Base-by-base conservation (phyloP, 2,888 invertebrate genomes). In the Agrochola lychnidis region DNA sequence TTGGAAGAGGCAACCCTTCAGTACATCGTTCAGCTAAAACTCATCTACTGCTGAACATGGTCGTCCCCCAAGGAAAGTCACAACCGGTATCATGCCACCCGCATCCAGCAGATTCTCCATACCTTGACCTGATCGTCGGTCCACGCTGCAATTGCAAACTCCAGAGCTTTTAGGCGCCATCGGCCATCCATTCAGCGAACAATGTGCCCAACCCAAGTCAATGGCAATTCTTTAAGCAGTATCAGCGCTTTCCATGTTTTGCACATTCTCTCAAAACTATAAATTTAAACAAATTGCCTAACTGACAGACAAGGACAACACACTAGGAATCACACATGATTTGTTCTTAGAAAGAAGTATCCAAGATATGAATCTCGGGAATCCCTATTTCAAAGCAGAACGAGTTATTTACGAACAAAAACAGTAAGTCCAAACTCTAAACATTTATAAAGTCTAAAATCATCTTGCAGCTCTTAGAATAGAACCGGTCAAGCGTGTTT, bases 401-500 rank as follows among this genome's bases (percentile, higher is more conserved):
- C 78, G 14, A 40, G 69, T 45, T 76, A 25, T 61, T n/a, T 40
- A 5, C 7, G 2, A 40, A 62, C 45, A 76, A 78, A 76, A 76
- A 76, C 70, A 62, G 59, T 45, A 22, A 77, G 16, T 53, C 42
- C 12, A 36, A 45, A 53, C 51, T 61, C 36, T 36, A 68, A 68
- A 42, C 16, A 36, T 67, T 51, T 9, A 16, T 16, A 0, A 45
- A 30, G 14, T 51, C 30, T 67, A 36, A 67, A 16, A 67, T 10
- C 16, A 67, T 61, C 59, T 22, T 53, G 76, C 45, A 62, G 16
- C 3, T 51, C 76, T 61, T 62, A n/a, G 45, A 70, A 77, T 70
- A 78, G 78, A 62, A 70, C 78, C 36, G 53, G 76, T 70, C 78
- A 48, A 70, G 10, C 61, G 0, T 30, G 78, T 77, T 77, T 56